Percentiles rank a stretch among this genome's conserved stretches.
Conservation (phyloP, 2,888 invertebrate genomes). For the Sarcophaga carnaria region DNA sequence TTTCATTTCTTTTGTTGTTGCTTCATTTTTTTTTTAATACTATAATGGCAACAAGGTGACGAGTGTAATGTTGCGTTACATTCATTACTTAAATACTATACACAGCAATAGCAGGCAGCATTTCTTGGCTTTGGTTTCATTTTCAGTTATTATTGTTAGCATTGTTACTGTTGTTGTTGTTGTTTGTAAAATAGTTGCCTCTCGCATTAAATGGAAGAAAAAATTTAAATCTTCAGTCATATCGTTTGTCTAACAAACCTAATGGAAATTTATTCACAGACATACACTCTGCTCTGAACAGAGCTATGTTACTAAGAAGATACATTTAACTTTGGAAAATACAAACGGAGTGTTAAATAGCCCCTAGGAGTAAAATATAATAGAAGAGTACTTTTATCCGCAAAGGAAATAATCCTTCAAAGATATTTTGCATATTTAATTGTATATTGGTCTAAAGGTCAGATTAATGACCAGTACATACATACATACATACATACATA, state of each 20-base stretch:
- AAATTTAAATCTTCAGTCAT: slow-evolving; percentile 27
- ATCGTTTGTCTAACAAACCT: slow-evolving; percentile 35
- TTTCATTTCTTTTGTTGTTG: neutral
- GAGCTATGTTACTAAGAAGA: no score
- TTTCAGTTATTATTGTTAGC: slow-evolving; percentile 22
- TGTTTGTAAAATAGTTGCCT: slow-evolving; percentile 29
- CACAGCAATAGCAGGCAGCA: neutral
- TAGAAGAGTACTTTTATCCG: no score
- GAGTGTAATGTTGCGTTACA: slow-evolving; percentile 72
- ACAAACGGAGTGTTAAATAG: no score
- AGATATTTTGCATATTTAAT: no score
- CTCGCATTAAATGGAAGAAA: slow-evolving; percentile 34
- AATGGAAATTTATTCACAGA: no score
- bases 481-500: no score
- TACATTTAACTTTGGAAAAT: no score
- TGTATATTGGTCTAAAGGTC: no score
- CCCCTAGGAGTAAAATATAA: no score
- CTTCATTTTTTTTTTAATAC: neutral
- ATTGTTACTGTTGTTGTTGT: slow-evolving; percentile 38
- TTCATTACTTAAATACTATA: slow-evolving; percentile 40
- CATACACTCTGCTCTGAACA: no score
- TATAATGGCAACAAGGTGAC: slow-evolving; percentile 66
- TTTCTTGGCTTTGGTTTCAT: slow-evolving; percentile 46
- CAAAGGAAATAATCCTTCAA: no score
- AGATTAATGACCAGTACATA: no score